Conservation (phyloP, 1,140 invertebrate species). For the Papilio dardanus region DNA sequence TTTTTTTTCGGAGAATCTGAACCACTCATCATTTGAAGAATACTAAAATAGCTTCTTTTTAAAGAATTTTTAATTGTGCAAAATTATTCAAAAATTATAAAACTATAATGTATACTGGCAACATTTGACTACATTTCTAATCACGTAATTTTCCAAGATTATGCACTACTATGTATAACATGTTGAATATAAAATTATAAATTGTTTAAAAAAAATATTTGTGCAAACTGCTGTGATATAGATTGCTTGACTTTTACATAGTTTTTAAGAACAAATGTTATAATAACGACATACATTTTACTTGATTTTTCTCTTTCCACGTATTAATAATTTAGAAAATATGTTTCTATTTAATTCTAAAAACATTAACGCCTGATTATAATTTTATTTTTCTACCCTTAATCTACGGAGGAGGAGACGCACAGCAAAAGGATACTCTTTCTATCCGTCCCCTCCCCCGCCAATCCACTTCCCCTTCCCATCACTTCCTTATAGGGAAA, state of each 20-base stretch:
- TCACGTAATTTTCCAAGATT: background rate
- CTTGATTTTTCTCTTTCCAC: background rate
- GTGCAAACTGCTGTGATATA: constrained; percentile 14
- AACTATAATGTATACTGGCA: background rate
- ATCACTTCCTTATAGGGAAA: too few relatives aligned
- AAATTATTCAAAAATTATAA: background rate
- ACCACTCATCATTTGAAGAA: background rate
- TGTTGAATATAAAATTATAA: background rate
- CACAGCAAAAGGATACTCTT: too few relatives aligned
- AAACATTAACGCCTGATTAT: too few relatives aligned
- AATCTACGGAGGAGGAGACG: too few relatives aligned
- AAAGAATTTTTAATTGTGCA: background rate
- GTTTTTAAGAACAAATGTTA: background rate
- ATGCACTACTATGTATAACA: background rate
- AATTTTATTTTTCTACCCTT: too few relatives aligned
- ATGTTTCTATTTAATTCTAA: background rate
- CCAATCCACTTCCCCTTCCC: too few relatives aligned
- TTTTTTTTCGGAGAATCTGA: background rate
- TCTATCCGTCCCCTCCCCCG: too few relatives aligned
- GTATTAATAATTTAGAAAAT: background rate
- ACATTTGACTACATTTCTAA: background rate
- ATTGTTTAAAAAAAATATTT: background rate
- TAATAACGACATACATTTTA: background rate
- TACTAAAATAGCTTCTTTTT: background rate
- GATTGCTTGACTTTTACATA: constrained; percentile 2